These are phyloP conservation scores for Mimachlamys varia DNA, from an alignment of 2,888 invertebrate species.

Conservation along the genomic window DNA sequence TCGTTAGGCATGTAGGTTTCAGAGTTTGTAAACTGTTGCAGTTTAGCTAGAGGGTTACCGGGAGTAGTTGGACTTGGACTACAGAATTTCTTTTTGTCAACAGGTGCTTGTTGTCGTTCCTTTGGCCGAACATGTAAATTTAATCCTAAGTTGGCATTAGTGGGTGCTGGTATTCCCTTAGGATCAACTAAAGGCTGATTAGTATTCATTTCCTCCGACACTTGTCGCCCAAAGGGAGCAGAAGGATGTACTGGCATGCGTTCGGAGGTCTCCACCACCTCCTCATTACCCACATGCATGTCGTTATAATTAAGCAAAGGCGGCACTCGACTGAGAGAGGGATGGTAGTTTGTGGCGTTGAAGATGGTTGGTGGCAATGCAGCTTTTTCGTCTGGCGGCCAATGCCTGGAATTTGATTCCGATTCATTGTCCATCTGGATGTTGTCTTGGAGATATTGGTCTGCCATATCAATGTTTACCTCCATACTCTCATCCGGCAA, in stretches of 20 bases:
- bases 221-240: conserved; percentile 48
- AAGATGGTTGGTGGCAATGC: neutral
- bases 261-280: conserved; percentile 49
- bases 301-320: conserved; percentile 43
- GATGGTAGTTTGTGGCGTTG: conserved; percentile 45
- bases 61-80: conserved; percentile 64
- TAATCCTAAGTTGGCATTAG: conserved; percentile 42
- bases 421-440: neutral
- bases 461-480: neutral
- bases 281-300: conserved; percentile 49
- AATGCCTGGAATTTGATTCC: neutral
- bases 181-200: conserved; percentile 46
- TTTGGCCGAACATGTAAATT: conserved; percentile 37
- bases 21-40: conserved; percentile 58
- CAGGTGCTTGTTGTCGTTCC: conserved; percentile 34
- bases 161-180: conserved; percentile 13
- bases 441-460: neutral
- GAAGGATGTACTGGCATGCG: conserved; percentile 18
- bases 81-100: conserved; percentile 50
- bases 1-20: conserved; percentile 60
- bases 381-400: neutral
- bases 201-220: conserved; percentile 55
- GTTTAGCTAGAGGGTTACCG: conserved; percentile 60
- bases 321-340: conserved; percentile 42
- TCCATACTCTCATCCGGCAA: neutral